These are phyloP conservation scores for Xestia rhomboidea DNA, from an alignment of 2,888 invertebrate species.

Conservation along the genomic window DNA sequence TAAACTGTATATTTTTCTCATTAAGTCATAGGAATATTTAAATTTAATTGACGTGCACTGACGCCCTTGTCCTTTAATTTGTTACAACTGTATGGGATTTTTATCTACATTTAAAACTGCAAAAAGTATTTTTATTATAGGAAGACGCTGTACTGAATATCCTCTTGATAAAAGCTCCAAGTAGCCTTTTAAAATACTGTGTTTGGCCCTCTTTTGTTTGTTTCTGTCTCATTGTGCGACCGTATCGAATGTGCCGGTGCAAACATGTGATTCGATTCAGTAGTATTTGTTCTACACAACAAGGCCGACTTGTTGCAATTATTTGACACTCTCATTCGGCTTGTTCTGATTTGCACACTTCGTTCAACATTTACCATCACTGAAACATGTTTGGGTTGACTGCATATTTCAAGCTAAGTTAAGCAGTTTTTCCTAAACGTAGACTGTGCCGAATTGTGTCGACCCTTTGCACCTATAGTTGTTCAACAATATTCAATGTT, in stretches of 20 bases:
- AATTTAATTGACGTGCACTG: constrained; percentile 28
- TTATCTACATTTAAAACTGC: not conserved
- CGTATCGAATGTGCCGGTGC: not conserved
- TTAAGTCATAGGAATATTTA: constrained; percentile 45
- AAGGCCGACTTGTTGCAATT: not conserved
- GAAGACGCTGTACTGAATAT: not conserved
- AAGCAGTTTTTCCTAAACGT: not conserved
- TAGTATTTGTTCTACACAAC: not conserved
- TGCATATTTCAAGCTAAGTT: not conserved
- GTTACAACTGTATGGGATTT: not conserved
- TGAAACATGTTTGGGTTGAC: not conserved
- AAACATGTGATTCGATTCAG: not conserved
- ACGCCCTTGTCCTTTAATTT: not conserved
- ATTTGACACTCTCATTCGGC: not conserved
- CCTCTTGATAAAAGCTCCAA: not conserved
- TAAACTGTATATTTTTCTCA: constrained; percentile 58
- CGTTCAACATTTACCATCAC: not conserved
- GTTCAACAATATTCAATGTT: not conserved
- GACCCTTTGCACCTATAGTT: not conserved
- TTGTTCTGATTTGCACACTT: not conserved
- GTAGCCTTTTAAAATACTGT: not conserved
- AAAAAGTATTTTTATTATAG: not conserved
- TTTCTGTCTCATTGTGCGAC: not conserved
- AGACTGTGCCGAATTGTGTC: no score
- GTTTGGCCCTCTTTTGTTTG: not conserved